Evolutionary conservation across 2,113 vertebrate genomes (phyloP).

Genomic region (Chlamydotis undulata): DNA sequence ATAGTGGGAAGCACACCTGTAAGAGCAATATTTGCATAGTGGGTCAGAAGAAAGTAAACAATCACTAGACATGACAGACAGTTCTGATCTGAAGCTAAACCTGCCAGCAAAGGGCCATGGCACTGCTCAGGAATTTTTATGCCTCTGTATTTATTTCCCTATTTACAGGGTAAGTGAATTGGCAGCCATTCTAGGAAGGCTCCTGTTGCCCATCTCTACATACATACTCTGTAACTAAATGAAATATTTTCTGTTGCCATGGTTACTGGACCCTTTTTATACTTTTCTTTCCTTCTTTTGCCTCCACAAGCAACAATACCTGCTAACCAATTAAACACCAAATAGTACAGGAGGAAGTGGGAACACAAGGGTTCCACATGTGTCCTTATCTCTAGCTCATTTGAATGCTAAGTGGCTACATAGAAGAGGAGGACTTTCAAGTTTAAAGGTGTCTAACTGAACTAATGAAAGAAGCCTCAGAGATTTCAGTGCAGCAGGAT

Average conservation of each 20-base stretch:
- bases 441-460: constrained; percentile 24
- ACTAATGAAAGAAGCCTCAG: not conserved
- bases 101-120: not conserved
- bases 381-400: not conserved
- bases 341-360: constrained; percentile 5
- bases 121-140: not conserved
- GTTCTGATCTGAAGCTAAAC: not conserved
- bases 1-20: not conserved
- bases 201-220: not conserved
- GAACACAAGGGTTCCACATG: not conserved
- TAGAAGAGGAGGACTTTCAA: not conserved
- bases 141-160: not conserved
- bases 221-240: not conserved
- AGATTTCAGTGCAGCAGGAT: not conserved
- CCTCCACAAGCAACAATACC: not conserved
- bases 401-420: not conserved
- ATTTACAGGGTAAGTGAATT: constrained; percentile 17
- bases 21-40: not conserved
- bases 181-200: not conserved
- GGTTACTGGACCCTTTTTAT: not conserved
- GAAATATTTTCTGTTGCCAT: constrained; percentile 26
- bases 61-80: not conserved
- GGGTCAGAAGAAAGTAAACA: not conserved
- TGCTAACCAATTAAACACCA: constrained; percentile 8
- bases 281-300: not conserved